phyloP scores from a whole-genome alignment of 2,797 vertebrate genomes.

The Hippopotamyrus pictus region DNA sequence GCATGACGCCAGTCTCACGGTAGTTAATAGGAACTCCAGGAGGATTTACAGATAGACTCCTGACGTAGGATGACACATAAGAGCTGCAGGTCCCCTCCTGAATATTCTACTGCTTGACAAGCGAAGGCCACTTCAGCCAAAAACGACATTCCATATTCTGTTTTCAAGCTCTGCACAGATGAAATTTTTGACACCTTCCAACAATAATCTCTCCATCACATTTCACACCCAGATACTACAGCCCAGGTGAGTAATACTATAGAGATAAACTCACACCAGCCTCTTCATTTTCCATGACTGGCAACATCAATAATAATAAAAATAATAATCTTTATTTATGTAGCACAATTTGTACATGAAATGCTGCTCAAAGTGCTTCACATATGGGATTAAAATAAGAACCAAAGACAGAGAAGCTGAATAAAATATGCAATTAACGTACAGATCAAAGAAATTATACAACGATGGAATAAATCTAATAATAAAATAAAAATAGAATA shows the following conservation, averaged over 20 bases:
- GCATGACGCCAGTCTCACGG: background rate
- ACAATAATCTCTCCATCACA: background rate
- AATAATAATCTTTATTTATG: background rate
- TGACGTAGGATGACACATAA: background rate
- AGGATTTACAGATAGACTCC: background rate
- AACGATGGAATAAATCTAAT: background rate
- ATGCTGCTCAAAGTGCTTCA: background rate
- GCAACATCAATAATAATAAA: background rate
- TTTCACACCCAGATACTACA: background rate
- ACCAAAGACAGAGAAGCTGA: background rate
- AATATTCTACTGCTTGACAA: background rate
- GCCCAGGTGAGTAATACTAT: background rate
- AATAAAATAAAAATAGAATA: background rate
- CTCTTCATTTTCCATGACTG: background rate
- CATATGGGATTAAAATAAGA: background rate
- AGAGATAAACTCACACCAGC: background rate
- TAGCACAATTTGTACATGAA: background rate
- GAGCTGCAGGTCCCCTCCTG: background rate
- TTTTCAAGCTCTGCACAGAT: background rate
- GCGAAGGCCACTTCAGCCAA: background rate
- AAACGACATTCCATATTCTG: background rate
- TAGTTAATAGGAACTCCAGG: background rate
- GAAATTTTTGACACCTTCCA: background rate
- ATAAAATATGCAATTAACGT: background rate
- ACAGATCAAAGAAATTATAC: background rate